Evolutionary conservation across 2,888 invertebrate species (phyloP), one percentile per base, ranked within the genome.

Genomic region (Sipunculus nudus): DNA sequence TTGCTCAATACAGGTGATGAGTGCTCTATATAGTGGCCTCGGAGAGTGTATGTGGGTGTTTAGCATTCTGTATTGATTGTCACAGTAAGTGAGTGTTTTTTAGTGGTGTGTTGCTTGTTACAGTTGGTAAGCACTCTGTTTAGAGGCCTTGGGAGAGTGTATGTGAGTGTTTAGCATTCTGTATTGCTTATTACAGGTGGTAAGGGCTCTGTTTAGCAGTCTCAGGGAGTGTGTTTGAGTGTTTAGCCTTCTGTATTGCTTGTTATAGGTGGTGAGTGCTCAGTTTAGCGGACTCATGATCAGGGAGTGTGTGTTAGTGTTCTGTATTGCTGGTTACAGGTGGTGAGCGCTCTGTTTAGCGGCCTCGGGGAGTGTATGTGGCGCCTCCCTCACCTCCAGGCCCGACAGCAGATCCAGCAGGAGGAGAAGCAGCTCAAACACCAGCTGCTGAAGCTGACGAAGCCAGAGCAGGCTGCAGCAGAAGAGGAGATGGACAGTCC

Each of bases 131-230:
- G n/a, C n/a, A n/a, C n/a, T n/a, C n/a, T n/a, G n/a, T n/a, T n/a
- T n/a, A n/a, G n/a, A n/a, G n/a, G n/a, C n/a, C n/a, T n/a, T n/a
- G n/a, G n/a, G n/a, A n/a, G n/a, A n/a, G n/a, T n/a, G n/a, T n/a
- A n/a, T n/a, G n/a, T n/a, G n/a, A n/a, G n/a, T n/a, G n/a, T n/a
- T n/a, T n/a, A n/a, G n/a, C n/a, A n/a, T n/a, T n/a, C n/a, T n/a
- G n/a, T n/a, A n/a, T n/a, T n/a, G n/a, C 19, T 47, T 16, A 47
- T 16, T 25, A 2, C 53, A 53, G 53, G 43, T 53, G n/a, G 39
- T 39, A 16, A 32, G 43, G 19, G 25, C 13, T 21, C 41, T 53
- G 40, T 53, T 53, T 39, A 28, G 25, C 3, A 39, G 31, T 43
- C 53, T 53, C 21, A n/a, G 39, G 5, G 16, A 23, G 21, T n/a